Evolutionary conservation across 2,888 invertebrate genomes (phyloP), one percentile per base, ranked within the genome.

Genomic region (Galeopsomyia nigrocyanea): DNA sequence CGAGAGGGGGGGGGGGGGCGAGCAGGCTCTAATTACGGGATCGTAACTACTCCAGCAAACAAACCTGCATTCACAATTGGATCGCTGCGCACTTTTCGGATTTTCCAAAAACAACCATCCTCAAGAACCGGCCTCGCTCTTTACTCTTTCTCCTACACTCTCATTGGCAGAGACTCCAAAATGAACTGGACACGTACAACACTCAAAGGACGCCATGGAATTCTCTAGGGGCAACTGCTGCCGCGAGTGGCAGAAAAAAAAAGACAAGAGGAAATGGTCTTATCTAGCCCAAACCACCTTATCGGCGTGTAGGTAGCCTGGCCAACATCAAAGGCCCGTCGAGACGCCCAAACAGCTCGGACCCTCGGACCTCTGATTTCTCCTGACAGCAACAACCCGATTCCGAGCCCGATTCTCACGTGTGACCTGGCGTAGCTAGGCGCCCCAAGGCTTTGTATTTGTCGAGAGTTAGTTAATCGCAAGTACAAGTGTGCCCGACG

Each of bases 201-300:
- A 63, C 74, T 78, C 77, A 79, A 79, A 79, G 80, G 77, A 75
- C 50, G 67, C 49, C 26, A 5, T 53, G 58, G 78, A 77, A 79
- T 79, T 76, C 78, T 78, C 77, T 66, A 65, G 75, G 51, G 65
- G 71, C 77, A 13, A 46, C 60, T 60, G 39, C 60, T 31, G 46
- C 19, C 69, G 73, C 79, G 77, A 80, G 78, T 79, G 79, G 79
- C 78, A 77, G 75, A 78, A 79, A 78, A 78, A 78, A 78, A 51
- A 75, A 74, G 75, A 76, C 76, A 67, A 60, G 65, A 65, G 62
- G 60, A 64, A 68, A 49, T 58, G 21, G 60, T 69, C 66, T 46
- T 60, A 51, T 68, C 26, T 67, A 55, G 26, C 65, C 65, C 60
- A 19, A 6, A 22, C 16, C 22, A 58, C 66, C 26, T 63, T 66